A percentile compares a stretch with the other conserved stretches of the same genome.
phyloP scores from a whole-genome alignment of 1,140 invertebrate genomes.

The Antheraea mylitta region DNA sequence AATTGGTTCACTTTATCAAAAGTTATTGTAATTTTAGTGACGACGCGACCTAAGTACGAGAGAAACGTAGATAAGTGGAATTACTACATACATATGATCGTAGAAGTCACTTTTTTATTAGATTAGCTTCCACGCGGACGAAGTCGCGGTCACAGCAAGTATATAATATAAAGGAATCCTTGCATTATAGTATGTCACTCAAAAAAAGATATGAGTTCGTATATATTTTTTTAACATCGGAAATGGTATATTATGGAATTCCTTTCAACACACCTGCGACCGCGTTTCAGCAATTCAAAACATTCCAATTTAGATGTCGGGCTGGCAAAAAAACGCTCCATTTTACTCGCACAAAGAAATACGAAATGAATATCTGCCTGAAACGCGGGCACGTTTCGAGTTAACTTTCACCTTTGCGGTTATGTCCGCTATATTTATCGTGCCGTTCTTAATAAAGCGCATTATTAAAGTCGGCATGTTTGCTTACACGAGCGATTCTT shows the following conservation, averaged over 20 bases:
- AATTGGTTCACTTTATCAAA: no score
- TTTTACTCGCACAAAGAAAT: slow-evolving; percentile 25
- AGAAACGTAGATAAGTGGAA: no score
- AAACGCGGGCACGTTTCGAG: slow-evolving; percentile 11
- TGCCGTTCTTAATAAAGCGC: neutral
- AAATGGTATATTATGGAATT: slow-evolving; percentile 36
- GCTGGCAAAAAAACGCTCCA: slow-evolving; percentile 19
- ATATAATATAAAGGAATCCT: no score
- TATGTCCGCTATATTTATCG: neutral
- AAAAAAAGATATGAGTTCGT: no score
- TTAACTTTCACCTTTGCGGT: neutral
- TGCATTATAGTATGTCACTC: no score
- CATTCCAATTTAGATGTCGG: slow-evolving; percentile 33
- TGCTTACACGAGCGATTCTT: neutral
- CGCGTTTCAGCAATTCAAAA: slow-evolving; percentile 34
- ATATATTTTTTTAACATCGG: slow-evolving; percentile 6
- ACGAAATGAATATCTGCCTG: slow-evolving; percentile 31
- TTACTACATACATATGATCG: no score
- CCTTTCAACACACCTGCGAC: slow-evolving; percentile 32
- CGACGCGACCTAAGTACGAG: no score
- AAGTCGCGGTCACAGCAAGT: no score
- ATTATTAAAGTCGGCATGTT: neutral
- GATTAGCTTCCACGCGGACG: no score
- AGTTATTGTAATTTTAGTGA: no score
- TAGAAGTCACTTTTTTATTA: no score